Evolutionary conservation across 2,888 invertebrate genomes (phyloP), one percentile per base, ranked within the genome.

Genomic region (Agrotis puta): DNA sequence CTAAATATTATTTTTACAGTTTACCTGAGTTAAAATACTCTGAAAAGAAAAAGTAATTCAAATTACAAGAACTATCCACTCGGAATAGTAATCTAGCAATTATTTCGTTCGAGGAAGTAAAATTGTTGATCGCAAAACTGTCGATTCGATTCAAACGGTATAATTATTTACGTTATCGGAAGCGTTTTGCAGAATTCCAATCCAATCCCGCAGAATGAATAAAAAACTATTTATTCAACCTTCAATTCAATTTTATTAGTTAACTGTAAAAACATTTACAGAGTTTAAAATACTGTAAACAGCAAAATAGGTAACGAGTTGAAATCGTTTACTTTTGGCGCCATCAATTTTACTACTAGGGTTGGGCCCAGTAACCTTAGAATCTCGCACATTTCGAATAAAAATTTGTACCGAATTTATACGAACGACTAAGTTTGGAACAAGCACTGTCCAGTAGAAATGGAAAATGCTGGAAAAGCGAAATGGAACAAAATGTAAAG

Each of bases 321-420:
- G 84, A 79, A 87, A 88, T 85, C 81, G 86, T 85, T 88, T 85
- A 81, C 84, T 77, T 82, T 70, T 84, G 78, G 82, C 77, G 64
- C 85, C 83, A 85, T 87, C 87, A 82, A 80, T 85, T 83, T 81
- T 75, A 59, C 27, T 16, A 65, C 50, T 71, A 83, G 77, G 85
- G 85, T 51, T 85, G 78, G 39, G 20, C 50, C 47, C 43, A 43
- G 18, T 18, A 14, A 45, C 51, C 47, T 53, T 50, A 45, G 57
- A 66, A 51, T 50, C 27, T 22, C 22, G 24, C 11, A 63, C 22
- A 56, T 58, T 79, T 67, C 50, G 67, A 65, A 71, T 64, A 62
- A 59, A 82, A 72, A 33, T 61, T 62, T 54, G 50, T 50, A 24
- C 66, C 54, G 33, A 65, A 51, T 78, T 78, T 81, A 70, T 70